phyloP scores from a whole-genome alignment of 1,140 invertebrate genomes.

The Drosophila setifemur region DNA sequence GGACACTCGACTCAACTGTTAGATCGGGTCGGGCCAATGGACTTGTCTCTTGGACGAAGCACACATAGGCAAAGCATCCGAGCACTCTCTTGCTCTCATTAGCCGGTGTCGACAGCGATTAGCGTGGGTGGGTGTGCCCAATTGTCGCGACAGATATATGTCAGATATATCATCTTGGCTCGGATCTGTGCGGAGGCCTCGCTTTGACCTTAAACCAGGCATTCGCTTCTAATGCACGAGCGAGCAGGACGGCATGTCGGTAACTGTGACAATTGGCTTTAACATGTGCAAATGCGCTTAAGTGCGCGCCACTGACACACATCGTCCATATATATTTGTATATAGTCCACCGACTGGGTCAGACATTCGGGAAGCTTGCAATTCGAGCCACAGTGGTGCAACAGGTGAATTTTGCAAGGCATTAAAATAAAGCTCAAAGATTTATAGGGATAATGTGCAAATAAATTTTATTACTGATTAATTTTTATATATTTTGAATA shows the following conservation, averaged over 20 bases:
- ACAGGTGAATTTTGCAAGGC: no score
- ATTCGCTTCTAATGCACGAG: constrained; percentile 12
- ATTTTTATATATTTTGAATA: not conserved
- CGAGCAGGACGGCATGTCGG: not conserved
- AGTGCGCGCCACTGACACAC: constrained; percentile 71
- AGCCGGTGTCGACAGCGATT: constrained; percentile 15
- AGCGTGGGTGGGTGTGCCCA: constrained; percentile 71
- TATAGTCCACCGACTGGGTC: constrained; percentile 7
- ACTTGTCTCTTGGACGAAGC: constrained; percentile 23
- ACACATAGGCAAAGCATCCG: not conserved
- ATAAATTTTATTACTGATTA: no score
- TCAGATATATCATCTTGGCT: constrained; percentile 1
- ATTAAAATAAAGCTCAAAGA: no score
- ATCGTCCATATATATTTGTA: not conserved
- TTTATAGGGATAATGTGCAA: no score
- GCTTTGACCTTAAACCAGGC: constrained; percentile 71
- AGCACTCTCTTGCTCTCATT: not conserved
- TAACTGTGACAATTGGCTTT: constrained; percentile 61
- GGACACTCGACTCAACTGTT: constrained; percentile 39
- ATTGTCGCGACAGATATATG: constrained; percentile 42
- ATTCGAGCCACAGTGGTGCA: constrained; percentile 23
- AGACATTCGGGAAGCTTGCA: constrained; percentile 10
- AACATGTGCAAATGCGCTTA: constrained; percentile 77
- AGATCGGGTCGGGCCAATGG: constrained; percentile 52
- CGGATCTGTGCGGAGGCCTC: constrained; percentile 17